These are phyloP conservation scores for Arge pagana DNA, from an alignment of 2,888 invertebrate species.

Conservation along the genomic window DNA sequence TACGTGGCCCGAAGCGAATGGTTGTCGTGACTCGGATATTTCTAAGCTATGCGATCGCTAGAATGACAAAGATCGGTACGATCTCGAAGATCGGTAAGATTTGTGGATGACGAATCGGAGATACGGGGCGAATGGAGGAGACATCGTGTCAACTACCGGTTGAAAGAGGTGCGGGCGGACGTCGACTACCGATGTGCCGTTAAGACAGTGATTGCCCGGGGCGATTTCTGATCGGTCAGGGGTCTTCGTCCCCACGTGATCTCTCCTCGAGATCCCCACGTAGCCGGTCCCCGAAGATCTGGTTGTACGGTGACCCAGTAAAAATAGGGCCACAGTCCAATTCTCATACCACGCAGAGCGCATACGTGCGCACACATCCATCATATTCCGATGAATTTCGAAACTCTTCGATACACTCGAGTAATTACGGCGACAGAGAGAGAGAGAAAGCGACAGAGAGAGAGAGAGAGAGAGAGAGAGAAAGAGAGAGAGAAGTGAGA, in stretches of 20 bases:
- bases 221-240: conserved; percentile 18
- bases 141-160: conserved; percentile 4
- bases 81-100: too few relatives aligned
- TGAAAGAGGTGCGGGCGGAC: conserved; percentile 11
- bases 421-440: conserved; percentile 14
- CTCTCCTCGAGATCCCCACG: conserved; percentile 12
- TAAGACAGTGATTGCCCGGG: conserved; percentile 16
- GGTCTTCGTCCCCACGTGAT: conserved; percentile 18
- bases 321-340: conserved; percentile 22
- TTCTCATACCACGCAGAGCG: conserved; percentile 16
- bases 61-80: too few relatives aligned
- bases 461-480: conserved; percentile 20
- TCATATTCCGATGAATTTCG: conserved; percentile 47
- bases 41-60: too few relatives aligned
- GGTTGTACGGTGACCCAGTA: conserved; percentile 17
- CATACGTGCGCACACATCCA: conserved; percentile 41
- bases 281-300: conserved; percentile 11
- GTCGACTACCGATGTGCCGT: conserved; percentile 19
- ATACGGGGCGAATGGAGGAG: too few relatives aligned
- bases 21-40: too few relatives aligned
- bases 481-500: conserved; percentile 10
- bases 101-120: too few relatives aligned
- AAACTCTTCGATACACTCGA: conserved; percentile 27
- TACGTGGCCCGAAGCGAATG: too few relatives aligned
- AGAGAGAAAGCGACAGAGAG: conserved; percentile 12